Conservation (phyloP, 1,140 invertebrate genomes). For the Halesus radiatus region DNA sequence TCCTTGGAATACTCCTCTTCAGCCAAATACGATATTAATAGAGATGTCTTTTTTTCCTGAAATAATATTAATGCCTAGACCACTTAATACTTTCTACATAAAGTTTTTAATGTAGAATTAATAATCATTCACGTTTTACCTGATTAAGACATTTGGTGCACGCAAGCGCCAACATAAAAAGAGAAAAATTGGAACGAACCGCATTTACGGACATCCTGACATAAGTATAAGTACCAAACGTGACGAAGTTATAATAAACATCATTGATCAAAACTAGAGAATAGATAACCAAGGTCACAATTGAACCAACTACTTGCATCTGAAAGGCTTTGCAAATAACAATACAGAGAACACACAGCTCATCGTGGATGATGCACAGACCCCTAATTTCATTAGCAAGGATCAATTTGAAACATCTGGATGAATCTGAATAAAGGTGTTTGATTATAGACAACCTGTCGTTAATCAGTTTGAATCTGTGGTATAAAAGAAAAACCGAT, state of each 20-base stretch:
- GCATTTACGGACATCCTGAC: neutral
- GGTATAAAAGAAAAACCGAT: neutral
- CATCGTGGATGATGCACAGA: neutral
- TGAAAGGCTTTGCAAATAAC: neutral
- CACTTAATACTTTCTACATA: neutral
- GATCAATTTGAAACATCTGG: neutral
- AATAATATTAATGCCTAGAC: neutral
- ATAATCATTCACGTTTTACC: neutral
- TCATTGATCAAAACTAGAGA: neutral
- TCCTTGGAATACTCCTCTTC: neutral
- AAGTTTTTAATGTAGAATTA: neutral
- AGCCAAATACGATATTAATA: neutral
- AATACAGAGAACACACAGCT: neutral
- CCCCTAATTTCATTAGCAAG: neutral
- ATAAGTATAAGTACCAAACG: no score
- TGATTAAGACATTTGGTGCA: conserved; percentile 3
- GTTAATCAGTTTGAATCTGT: conserved; percentile 2
- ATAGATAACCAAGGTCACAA: neutral
- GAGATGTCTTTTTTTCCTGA: neutral
- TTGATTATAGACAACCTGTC: neutral
- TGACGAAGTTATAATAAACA: neutral
- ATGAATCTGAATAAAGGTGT: neutral
- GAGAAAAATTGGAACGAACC: neutral
- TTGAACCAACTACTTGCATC: neutral
- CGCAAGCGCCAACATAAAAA: neutral